A percentile compares a stretch with the other conserved stretches of the same genome.
Evolutionary conservation across 2,797 vertebrate species (phyloP).

Genomic region (Galagoides demidoff): DNA sequence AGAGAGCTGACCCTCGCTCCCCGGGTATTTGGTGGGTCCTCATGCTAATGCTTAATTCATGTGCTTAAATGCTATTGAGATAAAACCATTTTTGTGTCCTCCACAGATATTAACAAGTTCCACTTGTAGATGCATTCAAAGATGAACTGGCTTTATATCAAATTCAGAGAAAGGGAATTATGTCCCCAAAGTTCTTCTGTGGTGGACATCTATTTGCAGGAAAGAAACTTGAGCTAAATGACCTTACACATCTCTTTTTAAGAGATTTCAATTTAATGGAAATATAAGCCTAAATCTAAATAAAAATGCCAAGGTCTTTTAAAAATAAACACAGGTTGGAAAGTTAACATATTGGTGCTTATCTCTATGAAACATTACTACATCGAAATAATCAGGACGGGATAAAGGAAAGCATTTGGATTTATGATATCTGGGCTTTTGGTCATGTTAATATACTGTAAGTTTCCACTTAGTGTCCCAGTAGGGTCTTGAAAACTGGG

Average conservation of each 20-base stretch:
- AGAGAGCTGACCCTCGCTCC: background rate
- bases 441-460: background rate
- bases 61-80: background rate
- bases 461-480: background rate
- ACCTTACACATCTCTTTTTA: background rate
- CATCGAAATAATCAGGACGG: background rate
- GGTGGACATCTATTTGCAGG: background rate
- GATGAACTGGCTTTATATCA: background rate
- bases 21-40: accelerated
- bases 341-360: constrained; percentile 13
- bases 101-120: background rate
- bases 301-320: background rate
- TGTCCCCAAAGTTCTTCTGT: background rate
- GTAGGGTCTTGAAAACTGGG: background rate
- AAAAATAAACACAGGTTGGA: background rate
- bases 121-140: background rate
- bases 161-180: constrained; percentile 5
- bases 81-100: background rate
- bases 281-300: background rate
- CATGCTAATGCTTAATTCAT: background rate
- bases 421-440: background rate
- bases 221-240: background rate
- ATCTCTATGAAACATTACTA: background rate
- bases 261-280: background rate
- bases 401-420: background rate